Percentiles rank a stretch among this genome's conserved stretches.
Evolutionary conservation across 2,797 vertebrate species (phyloP).

Genomic region (Coregonus sp.): DNA sequence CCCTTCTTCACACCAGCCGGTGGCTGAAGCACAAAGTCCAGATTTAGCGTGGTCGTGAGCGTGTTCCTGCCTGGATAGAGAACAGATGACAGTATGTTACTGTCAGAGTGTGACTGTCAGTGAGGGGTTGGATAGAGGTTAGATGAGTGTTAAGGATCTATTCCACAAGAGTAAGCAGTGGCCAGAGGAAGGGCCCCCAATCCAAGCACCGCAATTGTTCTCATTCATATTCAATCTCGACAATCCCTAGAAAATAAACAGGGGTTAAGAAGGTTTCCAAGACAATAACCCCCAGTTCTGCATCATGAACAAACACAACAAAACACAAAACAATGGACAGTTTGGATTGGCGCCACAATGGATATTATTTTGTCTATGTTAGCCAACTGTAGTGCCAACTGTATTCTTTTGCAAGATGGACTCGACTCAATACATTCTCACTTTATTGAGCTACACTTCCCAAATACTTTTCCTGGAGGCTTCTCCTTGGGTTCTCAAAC

Average conservation of each 20-base stretch:
- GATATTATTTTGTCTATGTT: not conserved
- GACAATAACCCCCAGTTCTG: not conserved
- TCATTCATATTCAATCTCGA: conserved; percentile 20
- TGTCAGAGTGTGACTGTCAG: not conserved
- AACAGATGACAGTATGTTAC: conserved; percentile 1
- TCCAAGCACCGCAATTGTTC: conserved; percentile 9
- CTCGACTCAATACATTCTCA: not conserved
- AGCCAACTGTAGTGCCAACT: not conserved
- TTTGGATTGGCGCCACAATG: not conserved
- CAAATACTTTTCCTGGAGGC: not conserved
- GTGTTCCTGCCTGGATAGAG: not conserved
- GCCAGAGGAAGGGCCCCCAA: conserved; percentile 1
- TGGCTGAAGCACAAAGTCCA: not conserved
- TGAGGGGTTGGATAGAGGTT: conserved; percentile 5
- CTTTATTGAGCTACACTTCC: not conserved
- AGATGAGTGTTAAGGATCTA: not conserved
- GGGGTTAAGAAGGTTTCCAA: not conserved
- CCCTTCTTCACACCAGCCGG: not conserved
- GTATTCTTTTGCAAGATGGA: not conserved
- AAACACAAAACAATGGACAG: not conserved
- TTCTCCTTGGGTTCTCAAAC: not conserved
- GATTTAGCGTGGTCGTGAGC: not conserved
- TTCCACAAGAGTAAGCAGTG: conserved; percentile 6
- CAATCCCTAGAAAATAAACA: not conserved
- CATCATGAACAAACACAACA: not conserved